Base-by-base conservation (phyloP, 2,888 invertebrate genomes). In the Phyto melanocephala region DNA sequence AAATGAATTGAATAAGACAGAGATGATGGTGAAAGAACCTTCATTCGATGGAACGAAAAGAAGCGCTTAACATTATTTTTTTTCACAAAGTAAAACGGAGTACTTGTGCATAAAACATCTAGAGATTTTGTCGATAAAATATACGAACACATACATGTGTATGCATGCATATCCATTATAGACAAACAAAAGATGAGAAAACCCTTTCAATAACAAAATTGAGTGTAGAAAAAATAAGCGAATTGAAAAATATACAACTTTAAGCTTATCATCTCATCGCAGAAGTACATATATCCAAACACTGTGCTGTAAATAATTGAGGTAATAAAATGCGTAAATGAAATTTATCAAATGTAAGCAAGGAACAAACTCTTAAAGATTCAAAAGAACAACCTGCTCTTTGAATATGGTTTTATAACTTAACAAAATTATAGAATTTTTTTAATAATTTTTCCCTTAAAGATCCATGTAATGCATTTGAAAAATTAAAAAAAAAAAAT, bases 121-220 rank as follows among this genome's bases (percentile, higher is more conserved):
- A 58, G 47, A 79, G 78, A 63, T 56, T 28, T 78, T 77, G 62
- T 13, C 47, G 20, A 50, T 72, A 42, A 72, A 65, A 72, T 71
- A 79, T 58, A 75, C 13, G 24, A 6, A 28, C 6, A 6, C 6
- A 5, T 28, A 5, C 6, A 11, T 20, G 17, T 47, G 20, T 47
- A 20, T 20, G 47, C 5, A 20, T 47, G 6, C 58, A 60, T 6
- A 28, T 28, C 6, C 6, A 28, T 28, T 5, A 28, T 28, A 28
- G 28, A 28, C 67, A 62, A 17, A 71, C 63, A 71, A 71, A 71
- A 56, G 24, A 67, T 28, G 28, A 52, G 33, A 35, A 72, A 80
- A 80, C 67, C 79, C 79, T 80, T 80, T 80, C 67, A 80, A 62
- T 67, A 54, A 13, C n/a, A n/a, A 67, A 72, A 80, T 60, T 74